These are phyloP conservation scores for Ceuthmochares aereus DNA, from an alignment of 2,113 vertebrate species.

Conservation along the genomic window DNA sequence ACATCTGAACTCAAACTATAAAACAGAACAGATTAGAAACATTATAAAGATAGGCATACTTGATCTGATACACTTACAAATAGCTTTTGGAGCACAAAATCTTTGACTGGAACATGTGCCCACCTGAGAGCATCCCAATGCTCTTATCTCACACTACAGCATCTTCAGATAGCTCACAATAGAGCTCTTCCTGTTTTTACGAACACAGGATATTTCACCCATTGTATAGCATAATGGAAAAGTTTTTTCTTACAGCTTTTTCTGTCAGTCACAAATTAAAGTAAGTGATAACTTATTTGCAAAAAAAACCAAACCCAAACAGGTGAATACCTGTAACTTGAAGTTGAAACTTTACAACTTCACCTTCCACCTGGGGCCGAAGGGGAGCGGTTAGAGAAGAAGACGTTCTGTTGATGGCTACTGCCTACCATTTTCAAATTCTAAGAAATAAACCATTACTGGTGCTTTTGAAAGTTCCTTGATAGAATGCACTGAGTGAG, in stretches of 20 bases:
- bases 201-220: neutral
- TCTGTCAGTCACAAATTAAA: neutral
- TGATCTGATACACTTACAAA: neutral
- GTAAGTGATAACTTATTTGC: neutral
- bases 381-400: neutral
- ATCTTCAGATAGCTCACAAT: neutral
- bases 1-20: slow-evolving; percentile 40
- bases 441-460: neutral
- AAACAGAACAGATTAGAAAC: slow-evolving; percentile 21
- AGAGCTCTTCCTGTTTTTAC: neutral
- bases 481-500: neutral
- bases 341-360: slow-evolving; percentile 1
- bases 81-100: neutral
- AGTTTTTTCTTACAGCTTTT: neutral
- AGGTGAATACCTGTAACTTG: neutral
- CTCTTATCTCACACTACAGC: neutral
- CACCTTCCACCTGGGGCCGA: neutral
- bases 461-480: neutral
- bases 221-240: neutral
- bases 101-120: neutral
- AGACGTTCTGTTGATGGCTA: neutral
- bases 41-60: neutral
- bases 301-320: neutral
- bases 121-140: neutral
- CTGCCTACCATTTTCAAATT: neutral